Conservation (phyloP, 2,888 invertebrate genomes). For the Harpalus rufipes region DNA sequence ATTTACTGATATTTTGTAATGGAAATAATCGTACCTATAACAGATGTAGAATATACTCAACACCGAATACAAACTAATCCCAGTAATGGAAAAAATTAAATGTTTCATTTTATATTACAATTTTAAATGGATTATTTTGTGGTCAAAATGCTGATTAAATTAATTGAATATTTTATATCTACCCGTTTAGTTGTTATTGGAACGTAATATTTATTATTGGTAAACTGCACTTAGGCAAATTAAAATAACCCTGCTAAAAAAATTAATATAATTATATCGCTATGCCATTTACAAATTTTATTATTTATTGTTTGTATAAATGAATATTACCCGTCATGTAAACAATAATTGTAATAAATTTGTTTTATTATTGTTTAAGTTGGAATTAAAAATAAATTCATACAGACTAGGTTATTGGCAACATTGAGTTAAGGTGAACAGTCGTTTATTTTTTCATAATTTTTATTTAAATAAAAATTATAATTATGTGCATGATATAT, state of each 20-base stretch:
- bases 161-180: constrained; percentile 18
- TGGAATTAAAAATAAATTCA: no score
- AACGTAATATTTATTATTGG: not conserved
- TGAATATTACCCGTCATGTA: not conserved
- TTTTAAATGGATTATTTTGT: not conserved
- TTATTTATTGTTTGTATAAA: not conserved
- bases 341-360: not conserved
- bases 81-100: not conserved
- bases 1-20: no score
- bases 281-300: not conserved
- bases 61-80: not conserved
- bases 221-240: not conserved
- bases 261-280: not conserved
- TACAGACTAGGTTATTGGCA: no score
- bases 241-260: not conserved
- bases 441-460: no score
- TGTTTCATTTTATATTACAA: not conserved
- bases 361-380: no score
- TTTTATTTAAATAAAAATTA: no score
- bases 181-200: not conserved
- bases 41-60: not conserved
- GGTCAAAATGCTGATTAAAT: constrained; percentile 12
- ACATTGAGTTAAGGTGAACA: no score
- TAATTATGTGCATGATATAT: no score
- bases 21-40: no score